These are phyloP conservation scores for Timema cristinae DNA, from an alignment of 2,888 invertebrate genomes.

Conservation along the genomic window DNA sequence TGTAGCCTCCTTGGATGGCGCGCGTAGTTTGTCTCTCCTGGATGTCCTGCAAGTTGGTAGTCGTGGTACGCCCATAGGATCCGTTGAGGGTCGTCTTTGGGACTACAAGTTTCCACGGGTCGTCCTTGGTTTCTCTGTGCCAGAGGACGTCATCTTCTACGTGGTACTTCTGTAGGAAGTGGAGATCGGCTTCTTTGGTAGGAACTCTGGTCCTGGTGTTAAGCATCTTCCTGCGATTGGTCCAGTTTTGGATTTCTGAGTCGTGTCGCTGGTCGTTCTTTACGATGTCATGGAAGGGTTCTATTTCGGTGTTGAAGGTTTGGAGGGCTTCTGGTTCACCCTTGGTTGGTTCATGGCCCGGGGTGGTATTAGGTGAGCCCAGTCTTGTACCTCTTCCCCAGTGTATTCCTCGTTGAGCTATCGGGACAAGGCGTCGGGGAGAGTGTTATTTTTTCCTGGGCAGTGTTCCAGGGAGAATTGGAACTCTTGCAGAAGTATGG, in stretches of 20 bases:
- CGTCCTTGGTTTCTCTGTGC: background rate
- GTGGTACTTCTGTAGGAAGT: background rate
- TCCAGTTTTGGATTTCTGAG: no score
- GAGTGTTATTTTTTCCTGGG: background rate
- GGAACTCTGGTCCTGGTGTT: background rate
- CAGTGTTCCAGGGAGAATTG: background rate
- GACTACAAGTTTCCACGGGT: background rate
- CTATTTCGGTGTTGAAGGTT: no score
- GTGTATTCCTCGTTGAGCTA: background rate
- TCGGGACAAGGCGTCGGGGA: background rate
- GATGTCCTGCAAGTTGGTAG: background rate
- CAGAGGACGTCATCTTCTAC: background rate
- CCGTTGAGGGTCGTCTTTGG: background rate
- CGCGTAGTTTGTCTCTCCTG: background rate
- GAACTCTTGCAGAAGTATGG: background rate
- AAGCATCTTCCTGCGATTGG: no score
- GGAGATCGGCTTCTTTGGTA: background rate
- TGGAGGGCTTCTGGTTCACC: no score
- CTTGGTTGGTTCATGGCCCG: no score
- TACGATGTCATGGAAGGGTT: no score
- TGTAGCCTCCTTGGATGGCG: background rate
- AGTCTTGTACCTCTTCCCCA: background rate
- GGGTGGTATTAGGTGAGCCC: no score
- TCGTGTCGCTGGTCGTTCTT: no score
- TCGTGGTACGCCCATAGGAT: background rate